Base-by-base conservation (phyloP, 2,113 vertebrate genomes). In the Tetrax tetrax region DNA sequence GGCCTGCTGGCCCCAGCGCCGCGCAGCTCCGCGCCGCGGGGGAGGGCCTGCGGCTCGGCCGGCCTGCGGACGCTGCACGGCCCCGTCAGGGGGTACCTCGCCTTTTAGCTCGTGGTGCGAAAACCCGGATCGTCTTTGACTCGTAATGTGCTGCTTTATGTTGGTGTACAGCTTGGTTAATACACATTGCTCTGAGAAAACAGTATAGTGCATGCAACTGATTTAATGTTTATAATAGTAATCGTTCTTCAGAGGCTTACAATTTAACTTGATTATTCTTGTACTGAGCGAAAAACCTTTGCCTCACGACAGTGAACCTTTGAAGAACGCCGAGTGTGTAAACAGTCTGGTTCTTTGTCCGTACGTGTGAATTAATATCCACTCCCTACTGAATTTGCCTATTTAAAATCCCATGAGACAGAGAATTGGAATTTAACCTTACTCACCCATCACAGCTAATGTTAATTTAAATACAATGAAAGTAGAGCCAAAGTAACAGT, bases 151-250 rank as follows among this genome's bases (percentile, higher is more conserved):
- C 4, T 27, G 38, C 9, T 48, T 14, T 53, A 4, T 33, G 10
- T 3, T 7, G 37, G 15, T 11, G 37, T 10, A 6, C 57, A 7
- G 29, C 3, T 4, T 0, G 29, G 27, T 14, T 5, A 0, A 3
- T 9, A 4, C 21, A 0, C 9, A 0, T 9, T 29, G 29, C 48
- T 38, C 8, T 18, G 59, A n/a, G 76, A 41, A 63, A 8, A 2
- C 16, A 1, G 29, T 2, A 38, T 9, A 4, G 0, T 2, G 43
- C 57, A 2, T 6, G 0, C 7, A 1, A 0, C 15, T 11, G 64
- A 3, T 21, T 5, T 1, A 7, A 2, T 33, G 47, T 14, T 35
- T 43, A 0, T 9, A 8, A 16, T 48, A 8, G 37, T 6, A 14
- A 6, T 27, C 1, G 2, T 5, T 45, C 41, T 9, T 47, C 24